Base-by-base conservation (phyloP, 1,140 invertebrate species). In the Drosophila baimaii region DNA sequence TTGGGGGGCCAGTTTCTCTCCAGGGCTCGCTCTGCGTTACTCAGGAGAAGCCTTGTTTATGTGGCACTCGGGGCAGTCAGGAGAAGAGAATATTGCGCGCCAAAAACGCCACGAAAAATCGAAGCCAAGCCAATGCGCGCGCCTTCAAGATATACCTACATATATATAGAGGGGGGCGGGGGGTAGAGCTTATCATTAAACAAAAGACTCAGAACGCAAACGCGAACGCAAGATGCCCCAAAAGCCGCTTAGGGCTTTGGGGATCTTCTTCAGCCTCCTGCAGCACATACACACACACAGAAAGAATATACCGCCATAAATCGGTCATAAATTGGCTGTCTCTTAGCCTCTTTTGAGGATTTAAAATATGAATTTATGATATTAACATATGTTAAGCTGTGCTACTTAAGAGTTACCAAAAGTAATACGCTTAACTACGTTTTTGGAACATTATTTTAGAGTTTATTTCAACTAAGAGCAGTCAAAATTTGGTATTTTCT, bases 1-100 rank as follows among this genome's bases (percentile, higher is more conserved):
- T 74, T 74, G 72, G 71, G 71, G 59, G 68, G 55, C 77, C 70
- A 66, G 65, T 49, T 68, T 51, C 58, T 51, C 58, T 59, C 12
- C 65, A n/a, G 59, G 59, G 39, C 8, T 33, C 13, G 10, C 31
- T 33, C 31, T 10, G 31, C 31, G 10, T 25, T 54, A 12, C 51
- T 25, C n/a, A 29, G 41, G 15, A 17, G 33, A 71, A 71, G 41
- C 21, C 58, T 82, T 73, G 49, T 85, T 78, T 77, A 70, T 81
- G 81, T 70, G 82, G 49, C 73, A 85, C 81, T 84, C 56, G 81
- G 56, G 81, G 81, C 81, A 57, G 82, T 81, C 81, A 84, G 77
- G 74, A 68, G 68, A 70, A 61, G 61, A 58, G 59, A 74, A 75
- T 69, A 66, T 70, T 78, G 78, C 81, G 68, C 81, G 81, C 81